Base-by-base conservation (phyloP, 2,113 vertebrate genomes). In the Apaloderma vittatum region DNA sequence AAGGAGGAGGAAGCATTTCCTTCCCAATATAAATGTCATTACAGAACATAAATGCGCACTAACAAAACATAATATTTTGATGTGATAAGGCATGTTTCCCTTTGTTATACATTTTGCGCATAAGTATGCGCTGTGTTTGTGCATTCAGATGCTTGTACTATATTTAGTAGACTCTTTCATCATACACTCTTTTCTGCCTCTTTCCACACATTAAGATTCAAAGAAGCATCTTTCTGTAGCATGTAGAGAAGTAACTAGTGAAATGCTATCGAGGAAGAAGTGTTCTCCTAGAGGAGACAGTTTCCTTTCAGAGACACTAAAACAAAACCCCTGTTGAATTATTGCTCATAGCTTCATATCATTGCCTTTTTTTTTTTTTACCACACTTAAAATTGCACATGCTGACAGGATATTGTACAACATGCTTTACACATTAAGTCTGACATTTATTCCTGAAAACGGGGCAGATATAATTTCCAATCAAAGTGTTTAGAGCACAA, bases 121-220 rank as follows among this genome's bases (percentile, higher is more conserved):
- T 52, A 49, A 68, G 77, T 11, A 59, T 5, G 21, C 54, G 5
- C 84, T 68, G 81, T 6, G 0, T 81, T 75, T 32, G 73, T 91
- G 91, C 84, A 72, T 89, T 93, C 93, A 93, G 83, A 87, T 87
- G 86, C 66, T 75, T 23, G 19, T 26, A 88, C 76, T 95, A 77
- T 95, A 78, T 96, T 96, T 95, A 94, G 94, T 61, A 75, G 52
- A 14, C 34, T 22, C 88, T 92, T 92, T 95, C 75, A 90, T 91
- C 84, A 48, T 20, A 59, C 74, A 45, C 59, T 78, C 80, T 75
- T 92, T 77, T 89, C 95, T 95, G 94, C 91, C 65, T 94, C 88
- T 78, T 83, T 93, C 92, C 90, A 49, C 90, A 59, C 63, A 74
- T 22, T 92, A 67, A 92, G 85, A 94, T 37, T 75, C 91, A 92